These are phyloP conservation scores for Haplochromis vanheusdeni DNA, from an alignment of 2,113 vertebrate species.

Conservation along the genomic window DNA sequence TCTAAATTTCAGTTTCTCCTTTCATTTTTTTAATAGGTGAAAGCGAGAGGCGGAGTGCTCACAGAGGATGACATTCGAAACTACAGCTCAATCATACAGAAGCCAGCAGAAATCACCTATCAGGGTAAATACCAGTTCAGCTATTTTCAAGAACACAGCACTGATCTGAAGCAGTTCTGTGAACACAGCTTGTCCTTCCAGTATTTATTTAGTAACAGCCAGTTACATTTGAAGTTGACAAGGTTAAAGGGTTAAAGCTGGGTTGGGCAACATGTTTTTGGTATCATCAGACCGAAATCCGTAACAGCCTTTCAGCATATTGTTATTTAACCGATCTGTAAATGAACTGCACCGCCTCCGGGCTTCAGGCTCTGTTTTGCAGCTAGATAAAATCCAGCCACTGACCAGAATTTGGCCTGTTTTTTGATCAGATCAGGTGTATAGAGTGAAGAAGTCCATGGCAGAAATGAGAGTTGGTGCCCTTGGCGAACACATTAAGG, in stretches of 20 bases:
- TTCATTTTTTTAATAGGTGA: conserved; percentile 70
- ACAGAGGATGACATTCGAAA: conserved; percentile 88
- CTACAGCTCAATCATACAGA: conserved; percentile 80
- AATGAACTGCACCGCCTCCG: background rate
- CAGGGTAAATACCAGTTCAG: conserved; percentile 72
- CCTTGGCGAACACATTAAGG: background rate
- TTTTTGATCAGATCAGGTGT: background rate
- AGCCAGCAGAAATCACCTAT: conserved; percentile 82
- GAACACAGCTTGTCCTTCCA: background rate
- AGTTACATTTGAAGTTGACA: background rate
- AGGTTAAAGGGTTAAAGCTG: background rate
- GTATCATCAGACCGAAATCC: background rate
- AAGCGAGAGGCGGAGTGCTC: conserved; percentile 79
- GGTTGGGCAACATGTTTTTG: background rate
- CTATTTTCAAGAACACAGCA: background rate
- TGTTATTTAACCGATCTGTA: background rate
- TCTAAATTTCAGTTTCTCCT: background rate
- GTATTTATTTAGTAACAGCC: background rate
- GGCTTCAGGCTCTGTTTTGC: background rate
- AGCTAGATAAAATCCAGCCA: background rate
- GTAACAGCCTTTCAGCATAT: background rate
- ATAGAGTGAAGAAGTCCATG: background rate
- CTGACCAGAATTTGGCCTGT: background rate
- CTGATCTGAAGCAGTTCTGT: background rate
- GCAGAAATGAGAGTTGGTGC: background rate